phyloP scores from a whole-genome alignment of 2,888 invertebrate species.

The Diaperis boleti region DNA sequence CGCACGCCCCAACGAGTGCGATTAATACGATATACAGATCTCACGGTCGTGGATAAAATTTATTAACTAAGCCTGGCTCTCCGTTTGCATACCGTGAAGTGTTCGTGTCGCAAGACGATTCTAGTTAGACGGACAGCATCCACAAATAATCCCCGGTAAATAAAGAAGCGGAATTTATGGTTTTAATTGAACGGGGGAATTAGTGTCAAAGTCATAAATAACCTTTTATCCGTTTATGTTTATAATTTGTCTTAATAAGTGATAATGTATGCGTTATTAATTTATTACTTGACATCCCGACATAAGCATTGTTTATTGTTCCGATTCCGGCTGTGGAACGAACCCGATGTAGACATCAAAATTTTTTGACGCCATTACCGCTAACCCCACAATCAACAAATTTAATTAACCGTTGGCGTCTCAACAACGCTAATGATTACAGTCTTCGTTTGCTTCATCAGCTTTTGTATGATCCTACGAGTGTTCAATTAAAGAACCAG shows the following conservation, averaged over 20 bases:
- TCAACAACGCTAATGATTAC: conserved; percentile 19
- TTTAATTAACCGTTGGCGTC: conserved; percentile 22
- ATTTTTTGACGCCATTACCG: conserved; percentile 16
- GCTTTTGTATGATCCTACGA: conserved; percentile 9
- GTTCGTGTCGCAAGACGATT: too few relatives aligned
- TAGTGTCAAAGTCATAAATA: conserved; percentile 22
- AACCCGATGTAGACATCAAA: conserved; percentile 22
- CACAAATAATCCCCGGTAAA: too few relatives aligned
- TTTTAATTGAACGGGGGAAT: conserved; percentile 18
- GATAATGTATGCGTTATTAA: conserved; percentile 33
- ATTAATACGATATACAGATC: too few relatives aligned
- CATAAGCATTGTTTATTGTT: conserved; percentile 25
- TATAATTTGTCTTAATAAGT: conserved; percentile 33
- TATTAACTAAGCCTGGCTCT: too few relatives aligned
- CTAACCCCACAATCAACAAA: conserved; percentile 22
- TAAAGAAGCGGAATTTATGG: conserved; percentile 11
- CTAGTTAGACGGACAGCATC: too few relatives aligned
- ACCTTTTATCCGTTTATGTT: conserved; percentile 29
- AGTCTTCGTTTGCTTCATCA: conserved; percentile 16
- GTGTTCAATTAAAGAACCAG: conserved; percentile 30
- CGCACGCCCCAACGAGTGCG: too few relatives aligned
- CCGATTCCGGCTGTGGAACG: not conserved
- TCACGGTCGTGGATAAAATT: too few relatives aligned
- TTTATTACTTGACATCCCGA: conserved; percentile 22
- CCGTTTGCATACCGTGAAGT: too few relatives aligned